Conservation (phyloP, 1,140 invertebrate genomes). For the Ips nitidus region DNA sequence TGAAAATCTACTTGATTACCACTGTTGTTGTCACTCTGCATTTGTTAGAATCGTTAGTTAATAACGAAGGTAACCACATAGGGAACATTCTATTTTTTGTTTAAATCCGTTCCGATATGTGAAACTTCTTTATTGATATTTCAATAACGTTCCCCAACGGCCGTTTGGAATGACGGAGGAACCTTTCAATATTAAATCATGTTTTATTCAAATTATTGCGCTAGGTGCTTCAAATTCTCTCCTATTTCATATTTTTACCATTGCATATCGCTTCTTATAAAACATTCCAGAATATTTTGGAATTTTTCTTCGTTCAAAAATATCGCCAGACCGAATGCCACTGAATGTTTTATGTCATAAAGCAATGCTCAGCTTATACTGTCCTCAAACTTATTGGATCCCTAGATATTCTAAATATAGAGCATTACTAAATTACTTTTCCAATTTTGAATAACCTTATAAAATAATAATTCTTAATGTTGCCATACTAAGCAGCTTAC, state of each 20-base stretch:
- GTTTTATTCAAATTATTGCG: conserved; percentile 19
- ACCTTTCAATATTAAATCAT: conserved; percentile 17
- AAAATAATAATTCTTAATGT: too few species aligned
- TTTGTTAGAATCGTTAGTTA: not conserved
- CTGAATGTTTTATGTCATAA: too few species aligned
- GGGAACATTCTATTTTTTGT: too few species aligned
- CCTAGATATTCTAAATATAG: too few species aligned
- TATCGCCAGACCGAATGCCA: too few species aligned
- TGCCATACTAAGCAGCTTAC: too few species aligned
- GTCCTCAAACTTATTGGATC: too few species aligned
- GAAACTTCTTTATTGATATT: not conserved
- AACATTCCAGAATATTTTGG: conserved; percentile 8
- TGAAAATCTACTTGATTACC: conserved; percentile 3
- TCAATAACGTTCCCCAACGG: not conserved
- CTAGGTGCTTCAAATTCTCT: conserved; percentile 7
- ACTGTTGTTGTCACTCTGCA: not conserved
- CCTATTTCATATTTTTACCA: conserved; percentile 9
- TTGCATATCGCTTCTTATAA: conserved; percentile 8
- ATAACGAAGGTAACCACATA: not conserved
- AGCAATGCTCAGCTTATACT: too few species aligned
- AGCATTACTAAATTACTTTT: too few species aligned
- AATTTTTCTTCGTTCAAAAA: not conserved
- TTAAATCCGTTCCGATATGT: not conserved
- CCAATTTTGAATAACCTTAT: too few species aligned
- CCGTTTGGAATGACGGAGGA: not conserved